A percentile compares a stretch with the other conserved stretches of the same genome.
Evolutionary conservation across 2,797 vertebrate species (phyloP).

Genomic region (Lates japonicus): DNA sequence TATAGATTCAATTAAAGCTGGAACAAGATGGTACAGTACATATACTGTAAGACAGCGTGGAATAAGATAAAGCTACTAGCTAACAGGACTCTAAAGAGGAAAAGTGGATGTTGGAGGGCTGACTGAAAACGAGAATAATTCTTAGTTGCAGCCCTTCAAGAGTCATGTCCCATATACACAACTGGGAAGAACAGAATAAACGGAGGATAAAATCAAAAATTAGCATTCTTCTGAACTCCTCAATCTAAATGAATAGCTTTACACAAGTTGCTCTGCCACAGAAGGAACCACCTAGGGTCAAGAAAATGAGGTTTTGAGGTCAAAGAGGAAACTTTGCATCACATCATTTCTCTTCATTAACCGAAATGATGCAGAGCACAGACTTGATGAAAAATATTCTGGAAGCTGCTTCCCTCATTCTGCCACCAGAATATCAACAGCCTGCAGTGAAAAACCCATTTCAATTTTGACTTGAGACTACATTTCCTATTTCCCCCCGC

Average conservation of each 20-base stretch:
- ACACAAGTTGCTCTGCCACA: conserved; percentile 21
- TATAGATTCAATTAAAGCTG: neutral
- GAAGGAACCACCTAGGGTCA: conserved; percentile 50
- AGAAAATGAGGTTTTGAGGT: conserved; percentile 70
- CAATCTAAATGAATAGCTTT: conserved; percentile 41
- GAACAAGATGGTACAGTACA: neutral
- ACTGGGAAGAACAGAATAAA: conserved; percentile 16
- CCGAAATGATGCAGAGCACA: conserved; percentile 55
- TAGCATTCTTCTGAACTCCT: conserved; percentile 42
- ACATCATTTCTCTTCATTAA: conserved; percentile 76
- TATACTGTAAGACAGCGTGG: too few relatives aligned
- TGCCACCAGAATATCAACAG: conserved; percentile 76
- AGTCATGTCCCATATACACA: neutral
- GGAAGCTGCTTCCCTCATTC: conserved; percentile 58
- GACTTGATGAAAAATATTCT: conserved; percentile 68
- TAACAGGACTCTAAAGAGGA: neutral
- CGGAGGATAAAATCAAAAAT: conserved; percentile 24
- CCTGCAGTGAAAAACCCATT: conserved; percentile 74
- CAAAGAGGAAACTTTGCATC: conserved; percentile 53
- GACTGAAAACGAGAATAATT: conserved; percentile 19
- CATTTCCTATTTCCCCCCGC: conserved; percentile 75
- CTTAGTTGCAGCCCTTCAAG: neutral
- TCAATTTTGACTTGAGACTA: conserved; percentile 77
- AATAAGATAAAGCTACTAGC: neutral
- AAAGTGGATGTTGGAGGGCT: neutral